These are phyloP conservation scores for Nymphalis polychloros DNA, from an alignment of 2,888 invertebrate genomes.

Conservation along the genomic window DNA sequence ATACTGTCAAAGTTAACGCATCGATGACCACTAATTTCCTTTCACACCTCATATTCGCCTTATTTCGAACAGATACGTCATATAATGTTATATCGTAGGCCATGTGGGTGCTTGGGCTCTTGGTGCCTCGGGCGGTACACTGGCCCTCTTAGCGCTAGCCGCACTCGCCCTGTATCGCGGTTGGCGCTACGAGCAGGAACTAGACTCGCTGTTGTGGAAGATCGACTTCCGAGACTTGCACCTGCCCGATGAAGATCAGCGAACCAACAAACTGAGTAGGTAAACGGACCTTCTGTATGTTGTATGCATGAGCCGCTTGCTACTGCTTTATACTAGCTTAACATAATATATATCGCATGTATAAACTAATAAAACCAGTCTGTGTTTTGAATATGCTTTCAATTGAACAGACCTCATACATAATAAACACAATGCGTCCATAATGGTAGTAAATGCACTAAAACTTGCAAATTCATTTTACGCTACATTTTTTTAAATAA, in stretches of 20 bases:
- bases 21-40: too few species aligned
- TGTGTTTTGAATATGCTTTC: too few species aligned
- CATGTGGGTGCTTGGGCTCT: constrained; percentile 92
- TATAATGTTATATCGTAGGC: constrained; percentile 69
- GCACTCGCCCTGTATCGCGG: constrained; percentile 91
- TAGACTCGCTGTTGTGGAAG: constrained; percentile 96
- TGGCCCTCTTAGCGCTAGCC: constrained; percentile 86
- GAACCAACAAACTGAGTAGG: constrained; percentile 80
- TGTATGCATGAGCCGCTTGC: constrained; percentile 59
- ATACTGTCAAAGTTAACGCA: too few species aligned
- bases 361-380: not conserved
- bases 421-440: too few species aligned
- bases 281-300: constrained; percentile 73
- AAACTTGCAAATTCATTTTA: too few species aligned
- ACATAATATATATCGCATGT: not conserved
- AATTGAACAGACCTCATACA: too few species aligned
- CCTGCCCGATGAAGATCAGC: constrained; percentile 79
- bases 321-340: not conserved
- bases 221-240: constrained; percentile 95
- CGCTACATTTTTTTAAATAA: too few species aligned
- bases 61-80: not conserved
- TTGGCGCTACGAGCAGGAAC: constrained; percentile 96
- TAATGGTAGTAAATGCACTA: too few species aligned
- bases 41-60: not conserved
- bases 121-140: constrained; percentile 89